Base-by-base conservation (phyloP, 2,888 invertebrate genomes). In the Lycocerus yunnanus region DNA sequence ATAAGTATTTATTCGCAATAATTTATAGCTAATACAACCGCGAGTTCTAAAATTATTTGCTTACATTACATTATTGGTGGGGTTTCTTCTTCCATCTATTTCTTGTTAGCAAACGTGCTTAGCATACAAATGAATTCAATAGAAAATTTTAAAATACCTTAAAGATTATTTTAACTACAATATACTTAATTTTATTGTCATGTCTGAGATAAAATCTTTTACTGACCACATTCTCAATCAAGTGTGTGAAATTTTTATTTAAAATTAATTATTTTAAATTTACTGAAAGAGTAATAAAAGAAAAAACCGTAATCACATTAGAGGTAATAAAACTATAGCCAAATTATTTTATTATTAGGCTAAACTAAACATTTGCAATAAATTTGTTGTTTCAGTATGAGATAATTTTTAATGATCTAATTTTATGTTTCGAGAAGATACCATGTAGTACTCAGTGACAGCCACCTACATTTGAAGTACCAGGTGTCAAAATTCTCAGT, bases 111-210 rank as follows among this genome's bases (percentile, higher is more conserved):
- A 68, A 20, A 73, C 73, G 72, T 58, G 73, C 68, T 76, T 76
- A 71, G 76, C 76, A 76, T 76, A 76, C 76, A 76, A 76, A 76
- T 66, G 76, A 73, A 76, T 68, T 58, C 73, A 68, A 58, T 73
- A 15, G 75, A 72, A 70, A 66, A 58, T 69, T 61, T 15, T 68
- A 72, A 72, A 75, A 75, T 72, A 72, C 61, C 63, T 72, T 67
- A 70, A 69, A 75, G 69, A 75, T 75, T 72, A 72, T 75, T 75
- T 75, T 75, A 72, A 66, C 67, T 66, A 67, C 66, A 67, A 72
- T 72, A 67, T 75, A 75, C 72, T 75, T 72, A 59, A 65, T 75
- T 75, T 75, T 75, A 72, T 75, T 75, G 69, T 72, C 66, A 27
- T 43, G 43, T 43, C 43, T 5, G n/a, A 43, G 43, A 43, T 43